Base-by-base conservation (phyloP, 1,140 invertebrate genomes). In the Scylla paramamosain region DNA sequence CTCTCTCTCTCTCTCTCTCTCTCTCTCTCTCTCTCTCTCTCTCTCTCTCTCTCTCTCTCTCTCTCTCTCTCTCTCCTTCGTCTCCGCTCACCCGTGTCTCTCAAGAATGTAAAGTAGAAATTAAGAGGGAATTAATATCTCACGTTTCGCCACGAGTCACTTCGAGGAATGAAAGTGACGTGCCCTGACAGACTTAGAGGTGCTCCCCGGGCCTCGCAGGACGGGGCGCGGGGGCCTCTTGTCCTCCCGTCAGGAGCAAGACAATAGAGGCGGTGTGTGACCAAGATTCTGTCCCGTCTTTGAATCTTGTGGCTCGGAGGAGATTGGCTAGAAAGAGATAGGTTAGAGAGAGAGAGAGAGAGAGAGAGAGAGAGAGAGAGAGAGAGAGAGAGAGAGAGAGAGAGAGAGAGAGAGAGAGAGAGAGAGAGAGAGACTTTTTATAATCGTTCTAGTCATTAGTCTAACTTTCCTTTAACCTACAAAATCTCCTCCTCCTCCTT, bases 51-150 rank as follows among this genome's bases (percentile, higher is more conserved):
- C 39, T 77, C 92, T 32, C 82, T 25, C 39, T 52, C 92, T 12
- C 31, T n/a, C 92, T 46, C 82, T 32, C 32, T 12, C n/a, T n/a
- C 29, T 52, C 20, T 16, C 39, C 39, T 28, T 20, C 10, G 4
- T 29, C 31, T n/a, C n/a, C n/a, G 29, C 82, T 83, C 67, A 28
- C 31, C 86, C 32, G 20, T 59, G 28, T 45, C 52, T 86, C 83
- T 32, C 48, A 93, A 48, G 77, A 93, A 93, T 82, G 84, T 93
- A 86, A 59, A 93, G 84, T 83, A 88, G 84, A 93, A 93, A 93
- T 88, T 93, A 88, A 93, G 92, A 28, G 59, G 45, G 92, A 93
- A 84, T 88, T 88, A 82, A 86, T 93, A 93, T 93, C 92, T 93
- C 92, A 88, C 83, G 92, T 93, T 88, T 88, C 83, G 25, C 10